A percentile compares a stretch with the other conserved stretches of the same genome.
Evolutionary conservation across 2,113 vertebrate species (phyloP).

Genomic region (Trichechus manatus): DNA sequence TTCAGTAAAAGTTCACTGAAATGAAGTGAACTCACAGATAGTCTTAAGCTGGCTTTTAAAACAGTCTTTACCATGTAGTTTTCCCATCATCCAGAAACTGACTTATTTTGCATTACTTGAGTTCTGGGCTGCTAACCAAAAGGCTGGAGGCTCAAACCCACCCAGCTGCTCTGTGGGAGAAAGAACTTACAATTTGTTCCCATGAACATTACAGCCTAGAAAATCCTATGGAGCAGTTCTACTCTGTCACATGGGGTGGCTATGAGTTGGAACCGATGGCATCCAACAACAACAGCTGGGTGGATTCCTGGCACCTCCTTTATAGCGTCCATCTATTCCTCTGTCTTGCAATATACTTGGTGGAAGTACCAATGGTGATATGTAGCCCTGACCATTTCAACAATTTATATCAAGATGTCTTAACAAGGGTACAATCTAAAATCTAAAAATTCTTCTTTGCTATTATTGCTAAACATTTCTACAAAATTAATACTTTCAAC

Average conservation of each 20-base stretch:
- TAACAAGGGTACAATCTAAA: neutral
- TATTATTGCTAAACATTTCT: neutral
- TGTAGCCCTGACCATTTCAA: neutral
- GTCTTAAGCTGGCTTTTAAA: slow-evolving; percentile 9
- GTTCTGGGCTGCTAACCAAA: neutral
- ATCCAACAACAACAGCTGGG: no score
- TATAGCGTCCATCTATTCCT: neutral
- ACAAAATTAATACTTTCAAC: slow-evolving; percentile 31
- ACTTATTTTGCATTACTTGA: neutral
- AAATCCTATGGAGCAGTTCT: neutral
- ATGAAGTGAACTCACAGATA: neutral
- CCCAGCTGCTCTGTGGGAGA: neutral
- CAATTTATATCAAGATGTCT: neutral
- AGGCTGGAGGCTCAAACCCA: neutral
- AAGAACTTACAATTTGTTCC: neutral
- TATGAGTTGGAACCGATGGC: no score
- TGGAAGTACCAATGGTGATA: neutral
- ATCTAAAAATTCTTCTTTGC: slow-evolving; percentile 29
- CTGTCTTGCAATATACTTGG: neutral
- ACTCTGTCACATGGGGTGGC: neutral
- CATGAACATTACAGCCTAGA: neutral
- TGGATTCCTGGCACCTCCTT: neutral
- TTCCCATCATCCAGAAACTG: neutral
- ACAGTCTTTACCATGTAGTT: neutral
- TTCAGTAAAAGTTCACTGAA: neutral